Evolutionary conservation across 2,888 invertebrate species (phyloP), one percentile per base, ranked within the genome.

Genomic region (Sphaerophoria taeniata): DNA sequence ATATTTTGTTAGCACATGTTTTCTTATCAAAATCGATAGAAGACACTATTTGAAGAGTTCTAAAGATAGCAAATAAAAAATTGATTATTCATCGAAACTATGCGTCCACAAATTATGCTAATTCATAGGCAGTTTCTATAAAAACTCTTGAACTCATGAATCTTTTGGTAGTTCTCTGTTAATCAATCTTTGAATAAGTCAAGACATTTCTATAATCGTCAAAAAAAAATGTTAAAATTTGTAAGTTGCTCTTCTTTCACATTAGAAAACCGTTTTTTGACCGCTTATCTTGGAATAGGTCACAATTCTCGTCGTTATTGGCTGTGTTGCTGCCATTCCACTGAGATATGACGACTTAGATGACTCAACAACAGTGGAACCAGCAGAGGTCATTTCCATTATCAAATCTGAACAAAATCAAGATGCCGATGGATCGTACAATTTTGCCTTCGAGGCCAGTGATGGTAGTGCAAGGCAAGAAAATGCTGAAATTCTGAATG

Each of bases 391-490:
- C 3, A 87, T 91, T 53, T 88, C 89, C 33, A 92, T 91, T 63
- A 47, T 91, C 36, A 90, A 89, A n/a, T 90, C 90, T 2, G 88
- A 88, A 3, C 88, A 88, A 7, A 89, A 90, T n/a, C 88, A 89
- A 24, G 67, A 89, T 7, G 70, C 88, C 12, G 92, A 92, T 84
- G 92, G 92, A 43, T 90, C 92, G 0, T 92, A 92, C 61, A 89
- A 87, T 34, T 92, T 90, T 87, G 88, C 88, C 58, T 92, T 88
- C 67, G 90, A 91, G 45, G 88, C 89, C 14, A 90, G 89, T 55
- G 92, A 92, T 84, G 92, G 92, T 67, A 89, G 87, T 4, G 89
- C 88, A 47, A 90, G 92, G 0, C 88, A 89, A 58, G 92, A 92
- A 87, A 88, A 87, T 3, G 92, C 90, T 9, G 88, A 89, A n/a